These are phyloP conservation scores for Andrena bucephala DNA, from an alignment of 2,888 invertebrate genomes.

Conservation along the genomic window DNA sequence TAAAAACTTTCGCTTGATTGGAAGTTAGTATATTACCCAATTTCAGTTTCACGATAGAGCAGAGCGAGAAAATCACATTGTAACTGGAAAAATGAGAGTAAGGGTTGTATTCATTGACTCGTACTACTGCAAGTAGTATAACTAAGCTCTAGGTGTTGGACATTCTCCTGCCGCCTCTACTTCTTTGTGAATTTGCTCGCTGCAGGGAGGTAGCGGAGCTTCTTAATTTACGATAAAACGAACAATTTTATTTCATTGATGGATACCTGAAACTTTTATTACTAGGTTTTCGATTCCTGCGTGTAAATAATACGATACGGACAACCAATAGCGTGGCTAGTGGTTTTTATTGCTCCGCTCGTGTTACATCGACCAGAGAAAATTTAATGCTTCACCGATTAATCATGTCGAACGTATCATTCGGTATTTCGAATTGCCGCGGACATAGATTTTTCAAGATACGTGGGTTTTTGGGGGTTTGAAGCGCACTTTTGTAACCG, in stretches of 20 bases:
- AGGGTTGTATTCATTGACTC: constrained; percentile 17
- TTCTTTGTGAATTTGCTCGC: not conserved
- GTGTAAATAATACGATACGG: constrained; percentile 29
- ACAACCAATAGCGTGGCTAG: not conserved
- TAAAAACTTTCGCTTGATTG: constrained; percentile 20
- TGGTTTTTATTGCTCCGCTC: constrained; percentile 16
- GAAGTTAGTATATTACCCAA: constrained; percentile 18
- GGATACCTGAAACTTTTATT: constrained; percentile 3
- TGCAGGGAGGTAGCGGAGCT: no score
- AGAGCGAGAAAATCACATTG: constrained; percentile 3
- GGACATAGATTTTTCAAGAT: constrained; percentile 14
- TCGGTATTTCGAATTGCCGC: constrained; percentile 28
- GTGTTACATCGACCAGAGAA: constrained; percentile 14
- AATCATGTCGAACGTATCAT: constrained; percentile 36
- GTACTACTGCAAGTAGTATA: constrained; percentile 11
- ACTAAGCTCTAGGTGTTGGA: not conserved
- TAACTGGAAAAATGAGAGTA: not conserved
- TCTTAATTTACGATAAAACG: not conserved
- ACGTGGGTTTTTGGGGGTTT: not conserved
- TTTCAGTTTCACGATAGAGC: constrained; percentile 6
- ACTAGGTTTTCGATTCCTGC: not conserved
- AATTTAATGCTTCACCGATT: constrained; percentile 12
- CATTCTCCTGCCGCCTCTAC: not conserved
- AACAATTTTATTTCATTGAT: not conserved
- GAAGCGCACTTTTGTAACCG: constrained; percentile 22